phyloP scores from a whole-genome alignment of 2,797 vertebrate genomes.

The Eulemur coronatus region DNA sequence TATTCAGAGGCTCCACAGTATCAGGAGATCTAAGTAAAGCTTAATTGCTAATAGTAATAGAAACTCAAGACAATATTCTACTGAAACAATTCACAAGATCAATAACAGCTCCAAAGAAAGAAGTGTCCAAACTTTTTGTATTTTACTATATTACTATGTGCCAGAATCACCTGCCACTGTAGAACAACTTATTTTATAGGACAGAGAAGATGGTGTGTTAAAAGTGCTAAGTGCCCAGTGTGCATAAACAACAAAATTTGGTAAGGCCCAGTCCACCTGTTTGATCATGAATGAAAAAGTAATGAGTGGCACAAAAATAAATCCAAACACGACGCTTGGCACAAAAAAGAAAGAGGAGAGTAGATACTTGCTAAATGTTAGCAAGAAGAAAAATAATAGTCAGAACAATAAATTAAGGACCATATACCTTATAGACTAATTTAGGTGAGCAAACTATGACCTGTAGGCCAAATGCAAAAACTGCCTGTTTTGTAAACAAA shows the following conservation, averaged over 20 bases:
- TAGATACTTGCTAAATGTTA: neutral
- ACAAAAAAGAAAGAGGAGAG: neutral
- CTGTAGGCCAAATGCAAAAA: neutral
- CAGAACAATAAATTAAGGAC: neutral
- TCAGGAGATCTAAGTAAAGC: neutral
- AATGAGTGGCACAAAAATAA: neutral
- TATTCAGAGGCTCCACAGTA: neutral
- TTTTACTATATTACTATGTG: neutral
- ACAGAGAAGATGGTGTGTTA: neutral
- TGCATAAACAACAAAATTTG: neutral
- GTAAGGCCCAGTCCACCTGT: neutral
- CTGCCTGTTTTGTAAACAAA: neutral
- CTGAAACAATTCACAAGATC: neutral
- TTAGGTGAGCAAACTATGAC: neutral
- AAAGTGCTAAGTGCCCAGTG: neutral
- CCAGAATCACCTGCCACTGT: neutral
- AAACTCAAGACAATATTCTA: neutral
- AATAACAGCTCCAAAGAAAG: neutral
- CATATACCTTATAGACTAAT: neutral
- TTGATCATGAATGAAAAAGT: neutral
- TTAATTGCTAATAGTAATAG: neutral
- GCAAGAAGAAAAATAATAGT: neutral
- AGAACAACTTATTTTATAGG: neutral
- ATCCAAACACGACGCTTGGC: neutral
- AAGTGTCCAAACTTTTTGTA: neutral